Evolutionary conservation across 1,140 invertebrate species (phyloP).

Genomic region (Pseudomyrmex pallidus): DNA sequence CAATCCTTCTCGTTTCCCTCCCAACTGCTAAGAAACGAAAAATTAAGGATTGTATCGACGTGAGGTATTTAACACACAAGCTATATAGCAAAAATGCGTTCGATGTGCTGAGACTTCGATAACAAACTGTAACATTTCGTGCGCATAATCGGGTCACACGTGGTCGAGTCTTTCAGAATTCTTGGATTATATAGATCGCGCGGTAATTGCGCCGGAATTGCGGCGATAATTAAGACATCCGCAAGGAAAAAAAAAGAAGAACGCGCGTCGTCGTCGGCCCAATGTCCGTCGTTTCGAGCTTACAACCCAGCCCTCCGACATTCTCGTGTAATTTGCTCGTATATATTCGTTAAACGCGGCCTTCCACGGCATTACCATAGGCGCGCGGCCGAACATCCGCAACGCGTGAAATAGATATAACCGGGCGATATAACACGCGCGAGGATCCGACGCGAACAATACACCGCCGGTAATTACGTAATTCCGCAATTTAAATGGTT

Average conservation of each 20-base stretch:
- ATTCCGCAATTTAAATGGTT: conserved; percentile 77
- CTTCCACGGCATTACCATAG: conserved; percentile 62
- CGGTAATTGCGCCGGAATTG: conserved; percentile 31
- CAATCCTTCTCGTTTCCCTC: too few species aligned
- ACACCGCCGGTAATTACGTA: conserved; percentile 79
- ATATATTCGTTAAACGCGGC: conserved; percentile 33
- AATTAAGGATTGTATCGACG: too few species aligned
- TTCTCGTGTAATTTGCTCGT: conserved; percentile 39
- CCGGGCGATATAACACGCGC: conserved; percentile 70
- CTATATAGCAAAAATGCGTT: too few species aligned
- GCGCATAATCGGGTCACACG: neutral
- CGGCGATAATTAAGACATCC: conserved; percentile 27
- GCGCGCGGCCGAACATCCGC: conserved; percentile 58
- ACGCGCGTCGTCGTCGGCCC: neutral
- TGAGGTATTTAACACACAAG: too few species aligned
- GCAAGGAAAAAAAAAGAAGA: neutral
- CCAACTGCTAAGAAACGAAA: too few species aligned
- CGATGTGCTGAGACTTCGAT: neutral
- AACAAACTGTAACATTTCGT: neutral
- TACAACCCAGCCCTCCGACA: neutral
- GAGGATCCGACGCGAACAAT: conserved; percentile 75
- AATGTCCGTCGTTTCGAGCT: neutral
- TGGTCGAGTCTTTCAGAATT: neutral
- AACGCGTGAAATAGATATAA: conserved; percentile 80
- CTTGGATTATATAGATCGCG: too few species aligned